A percentile compares a stretch with the other conserved stretches of the same genome.
Evolutionary conservation across 2,888 invertebrate species (phyloP).

Genomic region (Chloromyia formosa): DNA sequence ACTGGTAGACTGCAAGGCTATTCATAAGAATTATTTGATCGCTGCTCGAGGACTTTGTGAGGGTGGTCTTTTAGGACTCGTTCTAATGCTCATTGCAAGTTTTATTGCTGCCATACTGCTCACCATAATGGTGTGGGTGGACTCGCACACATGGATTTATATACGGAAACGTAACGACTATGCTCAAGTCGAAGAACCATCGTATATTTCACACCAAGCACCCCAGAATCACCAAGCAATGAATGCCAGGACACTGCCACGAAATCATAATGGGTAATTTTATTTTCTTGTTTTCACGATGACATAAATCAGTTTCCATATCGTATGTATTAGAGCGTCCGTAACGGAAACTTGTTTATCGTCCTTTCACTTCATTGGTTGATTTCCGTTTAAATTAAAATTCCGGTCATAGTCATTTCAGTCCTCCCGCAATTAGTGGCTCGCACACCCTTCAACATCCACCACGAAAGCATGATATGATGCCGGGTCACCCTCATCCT

Average conservation of each 20-base stretch:
- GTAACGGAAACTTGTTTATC: background rate
- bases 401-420: slow-evolving; percentile 58
- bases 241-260: slow-evolving; percentile 65
- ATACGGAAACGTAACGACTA: slow-evolving; percentile 87
- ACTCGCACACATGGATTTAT: slow-evolving; percentile 97
- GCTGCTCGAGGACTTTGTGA: slow-evolving; percentile 85
- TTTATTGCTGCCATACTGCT: slow-evolving; percentile 88
- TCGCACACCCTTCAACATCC: slow-evolving; percentile 64
- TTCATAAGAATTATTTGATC: slow-evolving; percentile 83
- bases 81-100: slow-evolving; percentile 87
- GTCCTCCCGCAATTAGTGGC: slow-evolving; percentile 64
- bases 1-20: slow-evolving; percentile 82
- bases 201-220: slow-evolving; percentile 64
- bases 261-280: slow-evolving; percentile 65
- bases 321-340: no score
- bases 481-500: slow-evolving; percentile 63
- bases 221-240: slow-evolving; percentile 65
- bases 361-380: background rate
- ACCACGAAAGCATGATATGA: slow-evolving; percentile 64
- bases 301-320: background rate
- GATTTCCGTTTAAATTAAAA: no score
- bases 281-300: slow-evolving; percentile 3
- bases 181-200: slow-evolving; percentile 85
- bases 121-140: slow-evolving; percentile 91
- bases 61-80: slow-evolving; percentile 81